A percentile compares a stretch with the other conserved stretches of the same genome.
phyloP scores from a whole-genome alignment of 1,140 invertebrate species.

The Tachypleus tridentatus region DNA sequence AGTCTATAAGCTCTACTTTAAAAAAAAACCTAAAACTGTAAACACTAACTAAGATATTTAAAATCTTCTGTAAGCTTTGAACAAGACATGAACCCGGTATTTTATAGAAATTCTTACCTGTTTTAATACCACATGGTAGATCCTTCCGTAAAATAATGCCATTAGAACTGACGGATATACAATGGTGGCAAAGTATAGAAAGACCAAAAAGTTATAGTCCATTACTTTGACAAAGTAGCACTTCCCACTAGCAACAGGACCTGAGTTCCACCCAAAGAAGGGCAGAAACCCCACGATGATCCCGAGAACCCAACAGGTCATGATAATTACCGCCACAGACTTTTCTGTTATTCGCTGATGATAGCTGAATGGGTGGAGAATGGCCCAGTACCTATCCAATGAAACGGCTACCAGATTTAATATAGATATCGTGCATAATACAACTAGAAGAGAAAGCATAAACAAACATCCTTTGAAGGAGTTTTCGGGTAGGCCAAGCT shows the following conservation, averaged over 20 bases:
- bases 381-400: constrained; percentile 83
- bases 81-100: too few relatives aligned
- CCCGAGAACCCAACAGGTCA: constrained; percentile 68
- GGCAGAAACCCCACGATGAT: constrained; percentile 66
- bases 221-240: constrained; percentile 76
- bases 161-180: constrained; percentile 72
- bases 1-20: too few relatives aligned
- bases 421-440: constrained; percentile 81
- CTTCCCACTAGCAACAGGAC: constrained; percentile 37
- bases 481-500: constrained; percentile 57
- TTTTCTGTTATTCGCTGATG: constrained; percentile 43
- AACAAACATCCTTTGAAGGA: constrained; percentile 63
- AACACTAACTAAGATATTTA: too few relatives aligned
- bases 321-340: constrained; percentile 54
- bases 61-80: too few relatives aligned
- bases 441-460: constrained; percentile 67
- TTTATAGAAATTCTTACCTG: constrained; percentile 46
- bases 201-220: constrained; percentile 75
- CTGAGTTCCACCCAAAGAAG: constrained; percentile 65
- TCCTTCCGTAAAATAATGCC: constrained; percentile 71
- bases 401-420: constrained; percentile 81
- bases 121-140: constrained; percentile 72
- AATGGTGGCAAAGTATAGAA: constrained; percentile 77
- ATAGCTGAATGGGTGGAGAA: constrained; percentile 77
- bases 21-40: too few relatives aligned